Base-by-base conservation (phyloP, 2,888 invertebrate genomes). In the Phrixothrix hirtus region DNA sequence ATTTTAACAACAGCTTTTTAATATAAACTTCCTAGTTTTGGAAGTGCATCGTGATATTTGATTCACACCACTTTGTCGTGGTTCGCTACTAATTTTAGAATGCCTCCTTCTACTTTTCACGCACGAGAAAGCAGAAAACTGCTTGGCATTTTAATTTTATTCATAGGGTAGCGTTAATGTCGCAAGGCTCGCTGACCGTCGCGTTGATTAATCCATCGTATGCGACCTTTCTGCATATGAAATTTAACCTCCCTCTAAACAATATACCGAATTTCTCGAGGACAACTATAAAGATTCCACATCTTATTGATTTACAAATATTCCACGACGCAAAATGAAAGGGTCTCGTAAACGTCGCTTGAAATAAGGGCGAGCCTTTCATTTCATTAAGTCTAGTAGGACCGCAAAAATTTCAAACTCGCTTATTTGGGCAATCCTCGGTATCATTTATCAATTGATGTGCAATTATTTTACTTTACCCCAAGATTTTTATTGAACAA, bases 141-240 rank as follows among this genome's bases (percentile, higher is more conserved):
- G 56, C 50, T 55, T 63, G 63, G 57, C 61, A 63, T 63, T 63
- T 63, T 60, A 60, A 59, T 61, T 61, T 58, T 60, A 61, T 51
- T 59, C 58, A 54, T 58, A 55, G 51, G 57, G 57, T 51, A 44
- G 44, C 50, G 10, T 41, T 55, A 63, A 61, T 63, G 63, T 61
- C 63, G 59, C 51, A 44, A 34, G 56, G 51, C 46, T 38, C 32
- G 45, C 27, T 45, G 45, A 38, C 44, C 50, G 29, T 29, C 32
- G 36, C 38, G 26, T 14, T 29, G 37, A 41, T 29, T 44, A 45
- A 35, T 38, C 26, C 44, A 34, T 34, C 43, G 32, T 39, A 36
- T 45, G 34, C 35, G 38, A 51, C 45, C 51, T 51, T 51, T 51
- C 39, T 43, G 39, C 38, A 37, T 44, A 37, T 5, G 36, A 49